Conservation (phyloP, 2,797 vertebrate genomes). For the Halcyon smyrnensis region DNA sequence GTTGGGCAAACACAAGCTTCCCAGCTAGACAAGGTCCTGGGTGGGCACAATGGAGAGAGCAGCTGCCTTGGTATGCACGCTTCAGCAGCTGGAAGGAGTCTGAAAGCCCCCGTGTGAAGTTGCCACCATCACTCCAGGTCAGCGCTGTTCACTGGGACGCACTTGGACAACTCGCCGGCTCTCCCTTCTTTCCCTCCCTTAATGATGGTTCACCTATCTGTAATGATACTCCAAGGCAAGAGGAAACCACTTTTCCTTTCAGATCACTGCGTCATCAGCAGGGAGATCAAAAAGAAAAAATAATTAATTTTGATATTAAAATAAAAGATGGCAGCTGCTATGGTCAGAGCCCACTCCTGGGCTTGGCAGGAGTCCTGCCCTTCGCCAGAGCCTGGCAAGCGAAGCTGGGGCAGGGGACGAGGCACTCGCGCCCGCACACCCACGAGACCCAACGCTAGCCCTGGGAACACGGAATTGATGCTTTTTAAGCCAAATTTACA, state of each 20-base stretch:
- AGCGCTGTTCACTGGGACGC: accelerated
- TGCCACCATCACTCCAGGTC: neutral
- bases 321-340: neutral
- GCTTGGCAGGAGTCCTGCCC: neutral
- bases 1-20: neutral
- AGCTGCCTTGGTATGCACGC: neutral
- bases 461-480: neutral
- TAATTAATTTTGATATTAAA: neutral
- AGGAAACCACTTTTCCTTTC: neutral
- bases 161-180: neutral
- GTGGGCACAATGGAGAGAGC: neutral
- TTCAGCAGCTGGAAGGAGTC: neutral
- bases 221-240: neutral
- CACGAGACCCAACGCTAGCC: neutral
- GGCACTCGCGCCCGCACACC: neutral
- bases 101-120: neutral
- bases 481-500: neutral
- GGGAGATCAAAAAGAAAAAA: neutral
- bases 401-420: neutral
- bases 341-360: neutral
- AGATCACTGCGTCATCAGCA: neutral
- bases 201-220: neutral
- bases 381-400: neutral
- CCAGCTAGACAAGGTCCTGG: neutral
- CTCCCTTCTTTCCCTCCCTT: neutral